Base-by-base conservation (phyloP, 1,140 invertebrate species). In the Megathymus violae region DNA sequence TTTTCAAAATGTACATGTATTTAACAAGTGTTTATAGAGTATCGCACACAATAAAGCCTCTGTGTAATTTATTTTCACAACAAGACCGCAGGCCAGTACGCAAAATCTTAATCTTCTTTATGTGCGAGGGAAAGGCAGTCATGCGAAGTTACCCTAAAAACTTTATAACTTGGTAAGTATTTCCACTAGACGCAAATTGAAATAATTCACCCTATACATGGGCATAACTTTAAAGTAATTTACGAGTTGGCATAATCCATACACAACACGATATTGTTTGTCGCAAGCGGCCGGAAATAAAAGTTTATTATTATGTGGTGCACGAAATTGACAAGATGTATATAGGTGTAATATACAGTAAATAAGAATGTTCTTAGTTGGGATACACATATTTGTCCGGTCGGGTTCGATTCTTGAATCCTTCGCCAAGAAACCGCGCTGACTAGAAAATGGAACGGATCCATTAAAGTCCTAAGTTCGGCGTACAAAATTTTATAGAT, bases 61-160 rank as follows among this genome's bases (percentile, higher is more conserved):
- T 9, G 27, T 7, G 4, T 36, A 36, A 58, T 56, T 31, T 56
- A 56, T 58, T 58, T 46, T 41, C 31, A 25, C 61, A 38, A 61
- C 44, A 64, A 70, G 34, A 52, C 16, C 43, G 11, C 43, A 15
- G 19, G 47, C 51, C 11, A 31, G 14, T 58, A 64, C 59, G 58
- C 64, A 69, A 69, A 71, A 73, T 69, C 68, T 74, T 71, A 74
- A 70, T 71, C 58, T 61, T 65, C 67, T 74, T 79, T 67, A 72
- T 65, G 67, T 48, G 47, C 66, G 48, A 72, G 71, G 67, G 75
- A 78, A 81, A 80, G 75, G 64, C 68, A 80, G 72, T 77, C 78
- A 84, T 74, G 78, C 78, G 76, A 76, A 78, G 67, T 70, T 76
- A 75, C 73, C 73, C 78, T 80, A 79, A 82, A 84, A 86, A 85